A percentile compares a stretch with the other conserved stretches of the same genome.
These are phyloP conservation scores for Drosophila neonasuta DNA, from an alignment of 2,888 invertebrate species.

Conservation along the genomic window DNA sequence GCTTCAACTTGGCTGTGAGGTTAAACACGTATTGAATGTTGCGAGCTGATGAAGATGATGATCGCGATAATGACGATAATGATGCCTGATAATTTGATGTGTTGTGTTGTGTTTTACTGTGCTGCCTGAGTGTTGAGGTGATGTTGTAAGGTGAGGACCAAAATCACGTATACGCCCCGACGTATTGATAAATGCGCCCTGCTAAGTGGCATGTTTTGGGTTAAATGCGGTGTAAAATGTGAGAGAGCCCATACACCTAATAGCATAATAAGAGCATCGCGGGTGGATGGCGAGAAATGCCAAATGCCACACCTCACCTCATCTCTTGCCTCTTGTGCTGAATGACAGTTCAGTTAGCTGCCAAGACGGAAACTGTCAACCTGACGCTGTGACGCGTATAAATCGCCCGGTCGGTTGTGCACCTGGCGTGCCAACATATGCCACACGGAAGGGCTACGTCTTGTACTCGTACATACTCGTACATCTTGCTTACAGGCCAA, in stretches of 20 bases:
- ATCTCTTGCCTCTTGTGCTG: conserved; percentile 26
- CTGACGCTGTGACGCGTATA: conserved; percentile 72
- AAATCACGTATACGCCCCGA: conserved; percentile 63
- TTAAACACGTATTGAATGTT: conserved; percentile 55
- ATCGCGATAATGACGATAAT: conserved; percentile 33
- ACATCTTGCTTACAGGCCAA: conserved; percentile 73
- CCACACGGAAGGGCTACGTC: conserved; percentile 31
- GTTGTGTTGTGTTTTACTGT: conserved; percentile 10
- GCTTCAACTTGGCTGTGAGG: conserved; percentile 56
- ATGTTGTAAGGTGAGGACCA: conserved; percentile 24
- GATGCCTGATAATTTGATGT: conserved; percentile 47
- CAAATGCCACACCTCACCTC: not conserved
- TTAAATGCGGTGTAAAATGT: conserved; percentile 69
- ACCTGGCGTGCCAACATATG: conserved; percentile 63
- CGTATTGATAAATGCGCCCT: conserved; percentile 64
- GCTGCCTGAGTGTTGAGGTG: not conserved
- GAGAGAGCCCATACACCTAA: conserved; percentile 35
- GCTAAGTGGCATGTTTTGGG: conserved; percentile 70
- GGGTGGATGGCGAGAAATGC: conserved; percentile 1
- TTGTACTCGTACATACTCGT: conserved; percentile 49
- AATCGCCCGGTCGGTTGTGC: conserved; percentile 65
- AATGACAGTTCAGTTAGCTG: conserved; percentile 79
- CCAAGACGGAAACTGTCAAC: conserved; percentile 60
- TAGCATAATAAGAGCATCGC: conserved; percentile 53
- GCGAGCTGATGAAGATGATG: conserved; percentile 33